Conservation (phyloP, 2,888 invertebrate genomes). For the Scaptomyza reducta region DNA sequence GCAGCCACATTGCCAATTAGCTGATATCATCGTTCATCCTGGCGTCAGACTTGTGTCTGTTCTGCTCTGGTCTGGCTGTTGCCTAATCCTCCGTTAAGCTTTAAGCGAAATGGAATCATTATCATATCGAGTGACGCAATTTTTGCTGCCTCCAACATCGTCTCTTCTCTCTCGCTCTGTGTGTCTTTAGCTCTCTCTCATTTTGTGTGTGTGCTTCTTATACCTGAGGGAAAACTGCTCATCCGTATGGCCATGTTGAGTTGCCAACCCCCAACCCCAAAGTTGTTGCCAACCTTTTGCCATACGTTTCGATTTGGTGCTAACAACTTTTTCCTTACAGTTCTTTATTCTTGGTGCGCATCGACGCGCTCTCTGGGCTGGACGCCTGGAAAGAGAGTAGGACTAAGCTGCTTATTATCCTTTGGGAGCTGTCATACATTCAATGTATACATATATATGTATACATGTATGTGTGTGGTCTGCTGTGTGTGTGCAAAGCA, state of each 20-base stretch:
- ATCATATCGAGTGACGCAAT: conserved; percentile 73
- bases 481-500: conserved; percentile 7
- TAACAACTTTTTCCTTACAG: conserved; percentile 69
- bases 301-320: conserved; percentile 60
- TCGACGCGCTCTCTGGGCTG: conserved; percentile 39
- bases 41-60: conserved; percentile 9
- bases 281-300: conserved; percentile 21
- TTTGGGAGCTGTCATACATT: conserved; percentile 42
- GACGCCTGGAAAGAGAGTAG: conserved; percentile 26
- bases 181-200: neutral
- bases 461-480: neutral
- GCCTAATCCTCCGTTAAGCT: conserved; percentile 72
- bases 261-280: conserved; percentile 12
- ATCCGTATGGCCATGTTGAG: conserved; percentile 35
- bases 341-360: conserved; percentile 51
- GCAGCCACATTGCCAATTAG: conserved; percentile 67
- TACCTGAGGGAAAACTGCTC: conserved; percentile 72
- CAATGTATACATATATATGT: neutral
- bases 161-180: neutral
- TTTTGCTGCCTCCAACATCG: conserved; percentile 36
- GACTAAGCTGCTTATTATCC: conserved; percentile 78
- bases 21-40: conserved; percentile 70
- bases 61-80: conserved; percentile 6
- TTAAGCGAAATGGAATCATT: conserved; percentile 77
- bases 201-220: conserved; percentile 9